Percentiles rank a stretch among this genome's conserved stretches.
These are phyloP conservation scores for Rattus norvegicus DNA, from an alignment of 2,113 vertebrate genomes.

Conservation along the genomic window GRCr8 NC_086021.1:112323501-112324000, in stretches of 20 bases:
- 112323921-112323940: neutral
- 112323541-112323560: neutral
- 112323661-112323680: neutral
- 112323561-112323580: neutral
- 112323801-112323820: neutral
- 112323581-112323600: neutral
- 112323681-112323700: neutral
- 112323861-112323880: neutral
- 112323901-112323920: neutral
- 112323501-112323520: neutral
- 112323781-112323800: neutral
- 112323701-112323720: neutral
- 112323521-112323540: too few relatives aligned
- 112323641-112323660: neutral
- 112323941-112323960: neutral
- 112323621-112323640: neutral
- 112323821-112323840: neutral
- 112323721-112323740: neutral
- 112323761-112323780: neutral
- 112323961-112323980: neutral
- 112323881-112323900: neutral
- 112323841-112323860: neutral
- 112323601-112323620: neutral
- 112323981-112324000: slow-evolving; percentile 46
- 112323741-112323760: neutral